These are phyloP conservation scores for Cryptus viduatorius DNA, from an alignment of 2,888 invertebrate species.

Conservation along the genomic window DNA sequence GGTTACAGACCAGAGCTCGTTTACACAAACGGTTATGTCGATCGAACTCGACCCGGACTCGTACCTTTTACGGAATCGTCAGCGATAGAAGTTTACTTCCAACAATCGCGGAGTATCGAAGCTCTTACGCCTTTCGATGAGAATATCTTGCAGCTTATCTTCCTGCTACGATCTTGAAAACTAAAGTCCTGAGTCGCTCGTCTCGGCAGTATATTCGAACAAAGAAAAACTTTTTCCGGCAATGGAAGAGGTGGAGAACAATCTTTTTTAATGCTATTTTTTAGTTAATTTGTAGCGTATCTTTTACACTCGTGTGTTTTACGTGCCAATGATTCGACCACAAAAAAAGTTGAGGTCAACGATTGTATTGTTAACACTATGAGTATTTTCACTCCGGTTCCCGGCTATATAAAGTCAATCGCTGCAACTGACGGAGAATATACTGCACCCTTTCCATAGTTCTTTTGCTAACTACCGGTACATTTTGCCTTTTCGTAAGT, in stretches of 20 bases:
- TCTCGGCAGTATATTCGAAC: background rate
- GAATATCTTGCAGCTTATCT: conserved; percentile 16
- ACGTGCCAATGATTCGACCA: background rate
- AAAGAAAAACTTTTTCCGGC: background rate
- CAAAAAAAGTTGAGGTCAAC: background rate
- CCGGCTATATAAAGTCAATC: conserved; percentile 20
- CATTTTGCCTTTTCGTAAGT: conserved; percentile 72
- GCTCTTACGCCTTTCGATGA: conserved; percentile 21
- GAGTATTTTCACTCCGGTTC: background rate
- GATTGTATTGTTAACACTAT: background rate
- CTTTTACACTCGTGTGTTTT: background rate
- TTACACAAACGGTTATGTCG: conserved; percentile 60
- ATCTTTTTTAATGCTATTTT: background rate
- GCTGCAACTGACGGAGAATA: conserved; percentile 75
- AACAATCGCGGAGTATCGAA: conserved; percentile 21
- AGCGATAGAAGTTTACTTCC: conserved; percentile 13
- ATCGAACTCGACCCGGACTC: conserved; percentile 20
- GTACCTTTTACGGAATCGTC: conserved; percentile 37
- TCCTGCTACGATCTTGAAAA: background rate
- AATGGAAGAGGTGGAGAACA: background rate
- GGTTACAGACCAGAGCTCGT: conserved; percentile 53
- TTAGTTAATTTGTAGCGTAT: background rate
- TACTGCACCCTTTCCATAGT: conserved; percentile 70
- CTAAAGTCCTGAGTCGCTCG: background rate
- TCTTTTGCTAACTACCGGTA: conserved; percentile 71